Evolutionary conservation across 2,888 invertebrate genomes (phyloP).

Genomic region (Sinelater perroti): DNA sequence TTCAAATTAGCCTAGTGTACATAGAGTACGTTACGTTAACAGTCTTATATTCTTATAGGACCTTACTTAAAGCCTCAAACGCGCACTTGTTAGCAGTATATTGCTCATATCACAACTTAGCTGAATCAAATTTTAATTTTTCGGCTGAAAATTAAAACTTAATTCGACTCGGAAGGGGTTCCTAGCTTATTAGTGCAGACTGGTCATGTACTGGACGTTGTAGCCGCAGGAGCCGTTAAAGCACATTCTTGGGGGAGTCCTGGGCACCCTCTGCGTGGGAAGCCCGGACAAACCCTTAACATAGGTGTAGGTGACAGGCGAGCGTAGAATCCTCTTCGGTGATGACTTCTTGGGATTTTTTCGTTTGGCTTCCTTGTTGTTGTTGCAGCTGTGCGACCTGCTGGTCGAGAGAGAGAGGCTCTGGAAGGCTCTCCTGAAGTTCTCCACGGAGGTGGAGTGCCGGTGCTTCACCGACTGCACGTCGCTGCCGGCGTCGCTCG

Average conservation of each 20-base stretch:
- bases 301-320: constrained; percentile 82
- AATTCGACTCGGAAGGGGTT: neutral
- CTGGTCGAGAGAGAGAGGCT: constrained; percentile 68
- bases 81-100: constrained; percentile 19
- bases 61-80: constrained; percentile 7
- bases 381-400: constrained; percentile 72
- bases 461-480: constrained; percentile 61
- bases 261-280: constrained; percentile 82
- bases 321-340: constrained; percentile 79
- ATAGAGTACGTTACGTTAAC: constrained; percentile 16
- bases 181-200: constrained; percentile 51
- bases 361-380: constrained; percentile 54
- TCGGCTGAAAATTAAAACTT: neutral
- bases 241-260: constrained; percentile 56
- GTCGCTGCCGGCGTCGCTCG: constrained; percentile 72
- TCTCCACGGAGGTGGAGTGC: constrained; percentile 66
- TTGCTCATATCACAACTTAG: constrained; percentile 26
- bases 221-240: constrained; percentile 53
- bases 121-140: constrained; percentile 10
- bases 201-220: constrained; percentile 54
- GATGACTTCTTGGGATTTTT: constrained; percentile 68
- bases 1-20: constrained; percentile 14
- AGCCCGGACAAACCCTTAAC: constrained; percentile 82
- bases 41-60: constrained; percentile 25
- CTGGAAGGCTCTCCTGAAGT: constrained; percentile 77